Conservation (phyloP, 2,113 vertebrate species). For the Carettochelys insculpta region DNA sequence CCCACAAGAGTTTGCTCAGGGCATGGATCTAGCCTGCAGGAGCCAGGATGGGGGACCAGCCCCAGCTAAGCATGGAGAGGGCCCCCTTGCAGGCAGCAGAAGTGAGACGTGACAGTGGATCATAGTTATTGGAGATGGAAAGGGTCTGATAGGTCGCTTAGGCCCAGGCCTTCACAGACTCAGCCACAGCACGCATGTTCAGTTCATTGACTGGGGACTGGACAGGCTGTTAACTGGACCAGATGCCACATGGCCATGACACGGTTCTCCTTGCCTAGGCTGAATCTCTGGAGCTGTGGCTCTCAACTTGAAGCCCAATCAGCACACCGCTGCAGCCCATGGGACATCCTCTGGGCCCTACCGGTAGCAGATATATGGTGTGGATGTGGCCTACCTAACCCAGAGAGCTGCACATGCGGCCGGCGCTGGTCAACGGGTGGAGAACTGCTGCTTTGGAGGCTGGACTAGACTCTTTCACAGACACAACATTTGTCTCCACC, state of each 20-base stretch:
- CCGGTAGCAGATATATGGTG: too few relatives aligned
- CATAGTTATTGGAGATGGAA: not conserved
- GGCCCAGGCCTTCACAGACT: not conserved
- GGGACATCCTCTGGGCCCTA: too few relatives aligned
- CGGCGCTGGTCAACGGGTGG: too few relatives aligned
- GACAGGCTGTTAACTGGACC: not conserved
- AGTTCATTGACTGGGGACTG: not conserved
- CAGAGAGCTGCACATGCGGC: too few relatives aligned
- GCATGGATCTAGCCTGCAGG: not conserved
- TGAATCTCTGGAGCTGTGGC: not conserved
- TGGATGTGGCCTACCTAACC: too few relatives aligned
- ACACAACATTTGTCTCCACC: too few relatives aligned
- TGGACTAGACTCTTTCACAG: too few relatives aligned
- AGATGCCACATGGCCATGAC: not conserved
- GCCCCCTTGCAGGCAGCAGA: not conserved
- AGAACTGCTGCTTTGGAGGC: too few relatives aligned
- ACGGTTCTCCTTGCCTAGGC: not conserved
- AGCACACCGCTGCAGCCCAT: too few relatives aligned
- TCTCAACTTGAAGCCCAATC: too few relatives aligned
- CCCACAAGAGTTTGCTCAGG: not conserved
- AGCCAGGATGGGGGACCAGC: not conserved
- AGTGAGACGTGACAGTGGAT: not conserved
- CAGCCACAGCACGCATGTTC: not conserved
- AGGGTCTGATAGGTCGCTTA: not conserved
- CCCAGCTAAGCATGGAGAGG: not conserved